Conservation (phyloP, 1,140 invertebrate species). For the Drosophila arizonae region DNA sequence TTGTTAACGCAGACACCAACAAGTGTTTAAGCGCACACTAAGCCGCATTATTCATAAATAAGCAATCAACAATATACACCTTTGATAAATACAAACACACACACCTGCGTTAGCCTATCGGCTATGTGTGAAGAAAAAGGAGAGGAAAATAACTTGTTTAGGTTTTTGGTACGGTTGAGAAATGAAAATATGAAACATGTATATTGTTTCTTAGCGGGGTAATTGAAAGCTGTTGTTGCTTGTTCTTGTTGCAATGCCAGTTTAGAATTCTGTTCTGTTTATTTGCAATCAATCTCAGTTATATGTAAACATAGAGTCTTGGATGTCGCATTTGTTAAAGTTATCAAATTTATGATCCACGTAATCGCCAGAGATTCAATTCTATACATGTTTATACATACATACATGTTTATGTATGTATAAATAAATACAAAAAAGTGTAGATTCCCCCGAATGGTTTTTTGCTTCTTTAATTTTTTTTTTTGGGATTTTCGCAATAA, state of each 20-base stretch:
- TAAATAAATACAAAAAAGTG: not conserved
- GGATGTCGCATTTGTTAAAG: conserved; percentile 17
- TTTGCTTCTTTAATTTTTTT: conserved; percentile 7
- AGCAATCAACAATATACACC: conserved; percentile 7
- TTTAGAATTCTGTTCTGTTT: conserved; percentile 22
- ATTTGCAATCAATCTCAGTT: not conserved
- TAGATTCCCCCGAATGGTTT: conserved; percentile 15
- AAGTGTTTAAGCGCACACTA: conserved; percentile 23
- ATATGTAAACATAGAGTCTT: not conserved
- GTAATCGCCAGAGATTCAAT: too few relatives aligned
- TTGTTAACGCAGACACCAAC: conserved; percentile 16
- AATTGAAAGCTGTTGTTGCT: not conserved
- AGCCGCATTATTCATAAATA: conserved; percentile 18
- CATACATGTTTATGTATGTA: not conserved
- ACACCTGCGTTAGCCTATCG: too few relatives aligned
- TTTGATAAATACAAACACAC: too few relatives aligned
- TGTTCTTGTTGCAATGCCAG: not conserved
- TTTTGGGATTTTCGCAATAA: conserved; percentile 1
- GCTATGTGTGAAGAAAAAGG: too few relatives aligned
- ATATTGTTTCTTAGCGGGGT: too few relatives aligned
- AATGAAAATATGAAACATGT: too few relatives aligned
- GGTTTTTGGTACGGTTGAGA: too few relatives aligned
- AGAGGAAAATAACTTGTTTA: too few relatives aligned
- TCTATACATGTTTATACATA: too few relatives aligned
- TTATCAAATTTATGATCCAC: conserved; percentile 31